phyloP scores from a whole-genome alignment of 2,888 invertebrate genomes.

The Heliconius ethilla region DNA sequence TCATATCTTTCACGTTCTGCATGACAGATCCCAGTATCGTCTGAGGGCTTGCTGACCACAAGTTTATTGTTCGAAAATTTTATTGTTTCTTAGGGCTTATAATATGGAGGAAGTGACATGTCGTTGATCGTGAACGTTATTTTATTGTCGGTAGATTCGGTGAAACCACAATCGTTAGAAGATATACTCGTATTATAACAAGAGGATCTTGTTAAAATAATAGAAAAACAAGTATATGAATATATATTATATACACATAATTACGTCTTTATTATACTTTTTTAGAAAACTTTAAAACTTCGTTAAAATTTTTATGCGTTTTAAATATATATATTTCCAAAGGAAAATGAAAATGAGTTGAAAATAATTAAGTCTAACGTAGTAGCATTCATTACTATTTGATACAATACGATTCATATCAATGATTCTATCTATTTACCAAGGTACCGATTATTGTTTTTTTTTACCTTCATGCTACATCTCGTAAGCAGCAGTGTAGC shows the following conservation, averaged over 20 bases:
- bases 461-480: too few relatives aligned
- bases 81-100: slow-evolving; percentile 61
- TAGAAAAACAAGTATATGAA: not conserved
- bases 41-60: slow-evolving; percentile 63
- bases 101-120: slow-evolving; percentile 67
- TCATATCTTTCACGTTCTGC: slow-evolving; percentile 57
- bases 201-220: not conserved
- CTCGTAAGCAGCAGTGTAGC: too few relatives aligned
- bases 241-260: not conserved
- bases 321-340: too few relatives aligned
- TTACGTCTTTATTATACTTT: not conserved
- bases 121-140: slow-evolving; percentile 69
- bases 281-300: too few relatives aligned
- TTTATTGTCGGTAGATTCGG: slow-evolving; percentile 57
- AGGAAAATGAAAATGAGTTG: too few relatives aligned
- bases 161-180: slow-evolving; percentile 39
- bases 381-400: not conserved
- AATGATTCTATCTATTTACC: not conserved
- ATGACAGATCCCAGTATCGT: slow-evolving; percentile 59
- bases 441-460: not conserved
- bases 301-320: too few relatives aligned
- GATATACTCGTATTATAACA: not conserved
- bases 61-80: slow-evolving; percentile 64
- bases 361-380: not conserved
- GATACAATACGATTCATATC: too few relatives aligned